Evolutionary conservation across 2,797 vertebrate genomes (phyloP).

Genomic region (Enteromius paludinosus): DNA sequence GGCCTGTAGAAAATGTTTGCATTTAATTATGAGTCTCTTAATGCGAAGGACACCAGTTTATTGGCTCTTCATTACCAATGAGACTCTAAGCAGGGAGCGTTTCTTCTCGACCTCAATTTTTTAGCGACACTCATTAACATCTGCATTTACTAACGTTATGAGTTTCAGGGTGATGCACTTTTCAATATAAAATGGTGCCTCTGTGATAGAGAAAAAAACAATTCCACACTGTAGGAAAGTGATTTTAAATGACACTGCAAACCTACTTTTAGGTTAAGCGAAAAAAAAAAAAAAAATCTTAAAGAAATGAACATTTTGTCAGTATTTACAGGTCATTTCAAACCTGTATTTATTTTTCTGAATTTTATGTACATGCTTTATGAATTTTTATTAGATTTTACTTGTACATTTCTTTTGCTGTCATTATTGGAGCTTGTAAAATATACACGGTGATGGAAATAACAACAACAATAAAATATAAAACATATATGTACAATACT

Average conservation of each 20-base stretch:
- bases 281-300: neutral
- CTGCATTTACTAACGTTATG: slow-evolving; percentile 1
- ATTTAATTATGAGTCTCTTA: slow-evolving; percentile 18
- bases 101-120: slow-evolving; percentile 7
- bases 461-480: no score
- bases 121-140: neutral
- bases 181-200: neutral
- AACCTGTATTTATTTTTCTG: neutral
- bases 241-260: neutral
- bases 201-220: neutral
- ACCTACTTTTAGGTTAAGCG: neutral
- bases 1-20: slow-evolving; percentile 32
- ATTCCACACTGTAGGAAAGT: neutral
- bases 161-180: slow-evolving; percentile 4
- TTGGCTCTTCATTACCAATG: slow-evolving; percentile 23
- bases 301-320: neutral
- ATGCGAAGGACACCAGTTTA: neutral
- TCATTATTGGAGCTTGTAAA: neutral
- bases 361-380: neutral
- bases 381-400: no score
- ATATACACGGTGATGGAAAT: neutral
- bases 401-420: no score
- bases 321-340: neutral
- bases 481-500: no score
- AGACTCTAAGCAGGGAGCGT: neutral